phyloP scores from a whole-genome alignment of 2,113 vertebrate species.

The Collichthys lucidus region DNA sequence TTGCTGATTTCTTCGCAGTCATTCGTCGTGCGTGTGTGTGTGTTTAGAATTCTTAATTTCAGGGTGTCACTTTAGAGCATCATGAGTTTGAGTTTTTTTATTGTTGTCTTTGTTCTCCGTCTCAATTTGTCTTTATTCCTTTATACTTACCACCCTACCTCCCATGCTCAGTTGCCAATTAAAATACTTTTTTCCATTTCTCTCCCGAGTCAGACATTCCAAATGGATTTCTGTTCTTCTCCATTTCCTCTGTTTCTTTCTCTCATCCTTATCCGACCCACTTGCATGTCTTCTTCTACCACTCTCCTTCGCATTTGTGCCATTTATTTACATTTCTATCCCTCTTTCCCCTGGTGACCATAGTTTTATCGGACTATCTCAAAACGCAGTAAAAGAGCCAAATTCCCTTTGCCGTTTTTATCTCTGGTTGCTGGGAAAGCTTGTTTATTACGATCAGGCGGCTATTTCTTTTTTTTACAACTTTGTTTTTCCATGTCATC shows the following conservation, averaged over 20 bases:
- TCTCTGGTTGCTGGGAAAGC: conserved; percentile 21
- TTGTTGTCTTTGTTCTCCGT: conserved; percentile 13
- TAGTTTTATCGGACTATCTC: conserved; percentile 27
- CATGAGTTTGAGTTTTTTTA: neutral
- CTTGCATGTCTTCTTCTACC: conserved; percentile 27
- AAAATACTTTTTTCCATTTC: conserved; percentile 70
- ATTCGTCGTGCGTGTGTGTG: conserved; percentile 1
- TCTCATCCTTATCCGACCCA: conserved; percentile 26
- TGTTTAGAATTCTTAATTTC: conserved; percentile 23
- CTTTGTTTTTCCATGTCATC: conserved; percentile 51
- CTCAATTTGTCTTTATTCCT: conserved; percentile 19
- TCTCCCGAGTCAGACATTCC: conserved; percentile 65
- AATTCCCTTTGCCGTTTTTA: neutral
- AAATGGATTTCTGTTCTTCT: conserved; percentile 40
- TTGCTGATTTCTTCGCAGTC: conserved; percentile 15
- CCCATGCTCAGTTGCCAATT: conserved; percentile 51
- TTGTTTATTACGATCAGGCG: conserved; percentile 20
- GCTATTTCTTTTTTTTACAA: neutral
- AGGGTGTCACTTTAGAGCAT: conserved; percentile 3
- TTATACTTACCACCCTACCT: conserved; percentile 11
- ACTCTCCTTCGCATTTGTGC: neutral
- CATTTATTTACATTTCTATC: neutral
- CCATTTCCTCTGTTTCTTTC: conserved; percentile 45
- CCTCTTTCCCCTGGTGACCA: neutral
- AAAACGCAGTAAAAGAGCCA: conserved; percentile 1